A percentile compares a stretch with the other conserved stretches of the same genome.
Evolutionary conservation across 2,888 invertebrate species (phyloP).

Genomic region (Neoaliturus tenellus): DNA sequence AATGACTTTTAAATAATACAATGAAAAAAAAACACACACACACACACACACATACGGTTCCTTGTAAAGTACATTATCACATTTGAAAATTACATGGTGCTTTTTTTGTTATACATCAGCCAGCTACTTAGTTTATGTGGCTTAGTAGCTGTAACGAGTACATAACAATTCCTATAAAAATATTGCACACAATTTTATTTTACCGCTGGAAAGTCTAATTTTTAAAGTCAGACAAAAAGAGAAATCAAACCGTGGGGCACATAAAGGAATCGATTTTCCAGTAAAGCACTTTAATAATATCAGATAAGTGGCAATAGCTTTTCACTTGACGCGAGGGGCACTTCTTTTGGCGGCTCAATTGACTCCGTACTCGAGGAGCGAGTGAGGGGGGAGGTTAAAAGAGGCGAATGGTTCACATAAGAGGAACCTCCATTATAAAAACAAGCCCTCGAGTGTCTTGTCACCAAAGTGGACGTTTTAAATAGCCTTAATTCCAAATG

Average conservation of each 20-base stretch:
- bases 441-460: background rate
- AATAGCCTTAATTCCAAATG: background rate
- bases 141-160: no score
- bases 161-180: no score
- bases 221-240: no score
- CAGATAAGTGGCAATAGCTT: constrained; percentile 35
- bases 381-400: background rate
- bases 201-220: no score
- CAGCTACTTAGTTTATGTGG: no score
- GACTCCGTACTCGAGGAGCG: background rate
- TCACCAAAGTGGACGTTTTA: background rate
- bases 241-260: background rate
- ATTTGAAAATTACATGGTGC: no score
- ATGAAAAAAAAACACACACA: no score
- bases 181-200: no score
- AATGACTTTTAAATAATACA: no score
- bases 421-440: constrained; percentile 1
- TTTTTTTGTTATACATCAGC: no score
- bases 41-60: no score
- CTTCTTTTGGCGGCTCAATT: constrained; percentile 17
- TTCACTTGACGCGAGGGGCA: constrained; percentile 25
- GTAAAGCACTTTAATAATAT: constrained; percentile 22
- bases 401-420: constrained; percentile 2
- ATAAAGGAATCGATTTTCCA: constrained; percentile 22
- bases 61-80: no score